Base-by-base conservation (phyloP, 2,888 invertebrate genomes). In the Rhamnusium bicolor region DNA sequence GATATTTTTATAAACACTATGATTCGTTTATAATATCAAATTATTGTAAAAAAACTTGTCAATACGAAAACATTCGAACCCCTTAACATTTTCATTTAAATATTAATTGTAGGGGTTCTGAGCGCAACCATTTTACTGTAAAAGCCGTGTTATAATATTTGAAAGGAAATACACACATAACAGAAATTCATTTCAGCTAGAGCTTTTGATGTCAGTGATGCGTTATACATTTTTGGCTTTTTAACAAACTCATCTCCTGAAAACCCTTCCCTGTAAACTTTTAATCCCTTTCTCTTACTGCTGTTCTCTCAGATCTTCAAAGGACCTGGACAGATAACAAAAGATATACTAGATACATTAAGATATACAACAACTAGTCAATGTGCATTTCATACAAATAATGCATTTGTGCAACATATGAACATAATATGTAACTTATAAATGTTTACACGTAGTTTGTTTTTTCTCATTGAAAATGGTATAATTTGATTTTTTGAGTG, bases 211-310 rank as follows among this genome's bases (percentile, higher is more conserved):
- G 82, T 78, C 74, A 71, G 75, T 74, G 75, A 76, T 78, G 81
- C 81, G 82, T 81, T 73, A 79, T 73, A 71, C 75, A 74, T 81
- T 83, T 83, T 83, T 80, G 83, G 82, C 80, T 81, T 83, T 83
- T 84, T 81, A 82, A 82, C 81, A 80, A 80, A 81, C 81, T 79
- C 77, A 54, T 75, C 72, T 76, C 61, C 70, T 72, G 73, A 76
- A 75, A 77, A 67, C 74, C 77, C 73, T 77, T 77, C 71, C 74
- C 75, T 69, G 73, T 75, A 71, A 73, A 77, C 73, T 71, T 77
- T 75, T 73, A 77, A 77, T 77, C 74, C 74, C 76, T 73, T 72
- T 69, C 77, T 73, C 65, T 67, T 71, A 71, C 71, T 75, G 66
- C 56, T 66, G 71, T 68, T 77, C 66, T 60, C 69, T 67, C 53